Percentiles rank a stretch among this genome's conserved stretches.
These are phyloP conservation scores for Julus scandinavius DNA, from an alignment of 2,888 invertebrate genomes.

Conservation along the genomic window DNA sequence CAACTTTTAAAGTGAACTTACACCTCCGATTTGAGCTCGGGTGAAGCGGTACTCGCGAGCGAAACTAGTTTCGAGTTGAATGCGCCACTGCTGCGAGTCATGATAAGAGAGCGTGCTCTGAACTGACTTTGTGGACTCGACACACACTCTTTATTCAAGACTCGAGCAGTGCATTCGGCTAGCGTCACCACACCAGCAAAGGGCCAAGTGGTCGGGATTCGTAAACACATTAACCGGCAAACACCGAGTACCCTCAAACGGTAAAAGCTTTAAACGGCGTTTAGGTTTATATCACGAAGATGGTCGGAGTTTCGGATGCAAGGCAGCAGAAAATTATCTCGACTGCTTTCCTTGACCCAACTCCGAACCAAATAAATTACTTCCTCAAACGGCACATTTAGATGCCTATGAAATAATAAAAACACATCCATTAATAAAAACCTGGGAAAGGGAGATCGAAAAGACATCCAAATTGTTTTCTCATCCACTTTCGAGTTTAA, in stretches of 20 bases:
- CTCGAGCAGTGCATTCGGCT: constrained; percentile 34
- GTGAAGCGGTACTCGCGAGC: not conserved
- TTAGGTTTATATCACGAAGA: not conserved
- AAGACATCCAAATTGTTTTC: too few species aligned
- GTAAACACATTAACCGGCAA: constrained; percentile 1
- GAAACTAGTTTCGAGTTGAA: not conserved
- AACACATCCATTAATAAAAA: constrained; percentile 39
- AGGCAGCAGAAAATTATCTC: constrained; percentile 49
- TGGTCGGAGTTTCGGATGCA: constrained; percentile 14
- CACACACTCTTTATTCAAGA: constrained; percentile 51
- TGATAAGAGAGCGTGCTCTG: constrained; percentile 53
- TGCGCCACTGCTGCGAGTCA: constrained; percentile 45
- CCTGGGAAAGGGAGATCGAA: not conserved
- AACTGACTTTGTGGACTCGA: constrained; percentile 48
- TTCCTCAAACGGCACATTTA: constrained; percentile 46
- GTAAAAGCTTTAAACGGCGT: constrained; percentile 21
- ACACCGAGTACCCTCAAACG: constrained; percentile 16
- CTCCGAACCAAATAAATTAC: constrained; percentile 44
- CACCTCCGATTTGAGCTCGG: constrained; percentile 31
- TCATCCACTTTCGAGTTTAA: too few species aligned
- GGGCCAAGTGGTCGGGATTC: not conserved
- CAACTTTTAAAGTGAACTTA: constrained; percentile 41
- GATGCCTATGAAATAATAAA: constrained; percentile 50
- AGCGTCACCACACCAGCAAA: constrained; percentile 28
- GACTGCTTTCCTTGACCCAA: constrained; percentile 49